phyloP scores from a whole-genome alignment of 2,888 invertebrate genomes.

The Dynastes maya region DNA sequence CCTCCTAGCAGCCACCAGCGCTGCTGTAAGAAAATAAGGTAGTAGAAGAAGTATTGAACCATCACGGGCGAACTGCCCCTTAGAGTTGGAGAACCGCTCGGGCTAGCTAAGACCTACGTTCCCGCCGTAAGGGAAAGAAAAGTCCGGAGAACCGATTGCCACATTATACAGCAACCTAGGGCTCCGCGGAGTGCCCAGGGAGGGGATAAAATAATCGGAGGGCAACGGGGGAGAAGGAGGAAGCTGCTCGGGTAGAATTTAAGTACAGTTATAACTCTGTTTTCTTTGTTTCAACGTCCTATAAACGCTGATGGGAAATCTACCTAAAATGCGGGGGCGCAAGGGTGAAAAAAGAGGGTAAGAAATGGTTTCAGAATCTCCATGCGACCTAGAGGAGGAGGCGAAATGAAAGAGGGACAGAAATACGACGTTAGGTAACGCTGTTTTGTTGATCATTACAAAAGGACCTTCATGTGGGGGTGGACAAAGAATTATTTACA shows the following conservation, averaged over 20 bases:
- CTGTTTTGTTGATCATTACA: too few species aligned
- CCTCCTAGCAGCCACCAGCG: conserved; percentile 47
- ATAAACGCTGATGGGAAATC: background rate
- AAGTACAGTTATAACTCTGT: conserved; percentile 29
- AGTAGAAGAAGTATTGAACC: conserved; percentile 66
- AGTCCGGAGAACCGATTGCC: background rate
- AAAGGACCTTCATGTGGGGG: too few species aligned
- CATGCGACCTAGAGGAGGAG: background rate
- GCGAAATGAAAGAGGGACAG: background rate
- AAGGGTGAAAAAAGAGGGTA: background rate
- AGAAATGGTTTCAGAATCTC: background rate
- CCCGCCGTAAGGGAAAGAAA: conserved; percentile 11
- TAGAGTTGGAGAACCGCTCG: conserved; percentile 53
- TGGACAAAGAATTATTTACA: background rate
- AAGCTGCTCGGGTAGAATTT: background rate
- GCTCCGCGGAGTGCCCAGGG: too few species aligned
- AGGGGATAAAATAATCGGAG: background rate
- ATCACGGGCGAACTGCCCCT: conserved; percentile 61
- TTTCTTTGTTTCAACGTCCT: conserved; percentile 24
- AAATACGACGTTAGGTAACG: too few species aligned
- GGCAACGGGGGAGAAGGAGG: background rate
- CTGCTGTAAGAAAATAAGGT: conserved; percentile 62
- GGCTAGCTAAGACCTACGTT: conserved; percentile 31
- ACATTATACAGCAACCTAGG: too few species aligned
- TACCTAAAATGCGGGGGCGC: conserved; percentile 7